phyloP scores from a whole-genome alignment of 2,797 vertebrate species.

The Enteromius viviparus region DNA sequence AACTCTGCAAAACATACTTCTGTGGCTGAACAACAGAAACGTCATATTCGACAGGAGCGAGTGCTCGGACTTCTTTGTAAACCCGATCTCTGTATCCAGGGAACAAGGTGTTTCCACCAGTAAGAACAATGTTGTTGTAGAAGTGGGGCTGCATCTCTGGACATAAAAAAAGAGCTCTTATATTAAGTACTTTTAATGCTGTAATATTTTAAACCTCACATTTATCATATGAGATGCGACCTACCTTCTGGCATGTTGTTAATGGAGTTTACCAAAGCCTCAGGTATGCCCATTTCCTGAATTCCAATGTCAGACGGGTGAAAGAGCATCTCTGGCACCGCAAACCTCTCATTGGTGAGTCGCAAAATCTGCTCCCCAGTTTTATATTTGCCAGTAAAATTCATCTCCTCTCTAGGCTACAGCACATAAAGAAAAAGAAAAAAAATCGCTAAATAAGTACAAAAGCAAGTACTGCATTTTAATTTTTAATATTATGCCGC shows the following conservation, averaged over 20 bases:
- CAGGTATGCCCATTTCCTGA: slow-evolving; percentile 97
- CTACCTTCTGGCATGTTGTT: slow-evolving; percentile 92
- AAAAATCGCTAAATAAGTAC: neutral
- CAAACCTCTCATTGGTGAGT: slow-evolving; percentile 94
- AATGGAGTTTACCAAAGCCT: slow-evolving; percentile 91
- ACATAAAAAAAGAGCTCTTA: slow-evolving; percentile 9
- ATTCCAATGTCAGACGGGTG: slow-evolving; percentile 97
- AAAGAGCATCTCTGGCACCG: slow-evolving; percentile 97
- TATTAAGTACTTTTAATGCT: neutral
- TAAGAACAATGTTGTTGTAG: slow-evolving; percentile 95
- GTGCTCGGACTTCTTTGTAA: slow-evolving; percentile 91
- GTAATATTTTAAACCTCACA: neutral
- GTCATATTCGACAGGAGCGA: slow-evolving; percentile 89
- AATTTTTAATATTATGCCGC: neutral
- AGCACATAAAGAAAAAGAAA: slow-evolving; percentile 18
- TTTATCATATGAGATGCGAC: neutral
- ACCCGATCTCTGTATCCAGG: slow-evolving; percentile 92
- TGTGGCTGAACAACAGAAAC: slow-evolving; percentile 87
- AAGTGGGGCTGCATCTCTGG: slow-evolving; percentile 99
- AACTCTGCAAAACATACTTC: slow-evolving; percentile 81
- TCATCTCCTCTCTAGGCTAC: slow-evolving; percentile 94
- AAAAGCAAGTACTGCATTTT: neutral
- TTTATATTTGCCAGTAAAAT: slow-evolving; percentile 94
- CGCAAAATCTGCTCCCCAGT: slow-evolving; percentile 95
- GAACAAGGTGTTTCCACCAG: slow-evolving; percentile 91